phyloP scores from a whole-genome alignment of 2,113 vertebrate species.

The Otolemur garnettii region DNA sequence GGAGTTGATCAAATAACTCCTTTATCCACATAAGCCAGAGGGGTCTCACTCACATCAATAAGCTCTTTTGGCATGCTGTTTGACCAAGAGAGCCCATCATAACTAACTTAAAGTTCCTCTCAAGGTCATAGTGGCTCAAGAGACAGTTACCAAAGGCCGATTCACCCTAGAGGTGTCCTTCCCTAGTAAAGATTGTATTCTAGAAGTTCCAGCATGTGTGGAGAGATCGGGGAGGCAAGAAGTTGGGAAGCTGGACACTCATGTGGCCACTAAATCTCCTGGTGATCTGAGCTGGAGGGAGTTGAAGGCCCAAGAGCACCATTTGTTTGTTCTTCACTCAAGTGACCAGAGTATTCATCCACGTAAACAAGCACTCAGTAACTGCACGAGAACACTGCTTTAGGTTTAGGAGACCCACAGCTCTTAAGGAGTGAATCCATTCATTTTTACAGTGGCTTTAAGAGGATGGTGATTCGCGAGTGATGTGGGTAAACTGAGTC shows the following conservation, averaged over 20 bases:
- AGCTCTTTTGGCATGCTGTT: background rate
- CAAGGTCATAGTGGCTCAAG: background rate
- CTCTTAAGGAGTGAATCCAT: background rate
- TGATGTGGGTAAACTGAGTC: background rate
- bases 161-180: background rate
- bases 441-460: background rate
- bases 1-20: background rate
- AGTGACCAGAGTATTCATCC: background rate
- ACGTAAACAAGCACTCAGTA: background rate
- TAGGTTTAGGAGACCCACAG: background rate
- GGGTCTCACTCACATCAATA: background rate
- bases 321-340: background rate
- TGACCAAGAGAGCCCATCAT: background rate
- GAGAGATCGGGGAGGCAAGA: background rate
- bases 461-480: background rate
- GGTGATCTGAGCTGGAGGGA: background rate
- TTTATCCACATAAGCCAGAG: background rate
- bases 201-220: background rate
- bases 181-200: background rate
- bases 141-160: background rate
- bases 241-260: background rate
- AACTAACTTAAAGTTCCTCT: conserved; percentile 1
- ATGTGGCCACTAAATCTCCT: background rate
- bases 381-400: background rate
- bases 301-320: background rate